Base-by-base conservation (phyloP, 2,888 invertebrate species). In the Monopis laevigella region DNA sequence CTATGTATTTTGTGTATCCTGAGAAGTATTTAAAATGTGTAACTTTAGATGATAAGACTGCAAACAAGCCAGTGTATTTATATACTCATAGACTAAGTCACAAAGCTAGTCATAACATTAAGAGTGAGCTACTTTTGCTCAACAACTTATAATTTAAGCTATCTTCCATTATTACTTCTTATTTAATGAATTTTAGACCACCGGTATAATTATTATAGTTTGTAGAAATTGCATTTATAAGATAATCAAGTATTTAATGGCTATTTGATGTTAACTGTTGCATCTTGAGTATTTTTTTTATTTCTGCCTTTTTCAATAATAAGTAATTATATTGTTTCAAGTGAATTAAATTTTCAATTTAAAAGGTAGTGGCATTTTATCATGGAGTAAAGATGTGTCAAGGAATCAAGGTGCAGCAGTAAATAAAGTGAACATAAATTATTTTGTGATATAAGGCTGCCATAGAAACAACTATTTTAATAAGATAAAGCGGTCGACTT, bases 101-200 rank as follows among this genome's bases (percentile, higher is more conserved):
- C 64, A 62, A 56, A 65, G 70, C 78, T 80, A 80, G 78, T 80
- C 78, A 78, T 70, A 70, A 69, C 61, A 67, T 63, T 47, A 62
- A 59, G 55, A 55, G 50, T 56, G 72, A 62, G 72, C 72, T 65
- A 66, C 59, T 52, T 55, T 62, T 66, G 70, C 71, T 74, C 70
- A 67, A 68, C 46, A n/a, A n/a, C n/a, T n/a, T 42, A 39, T 28
- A 39, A 18, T 11, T 11, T 42, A 36, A 26, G 26, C 39, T 39
- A 27, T 39, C 39, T 39, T 39, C 39, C 39, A 39, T 24, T 16
- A 27, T 14, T n/a, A n/a, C n/a, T n/a, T n/a, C n/a, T n/a, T n/a
- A n/a, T n/a, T n/a, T n/a, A n/a, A n/a, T n/a, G n/a, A n/a, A n/a
- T n/a, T n/a, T n/a, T n/a, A n/a, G n/a, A 19, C 36, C 36, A 36